Conservation (phyloP, 2,888 invertebrate species). For the Plemyria rubiginata region DNA sequence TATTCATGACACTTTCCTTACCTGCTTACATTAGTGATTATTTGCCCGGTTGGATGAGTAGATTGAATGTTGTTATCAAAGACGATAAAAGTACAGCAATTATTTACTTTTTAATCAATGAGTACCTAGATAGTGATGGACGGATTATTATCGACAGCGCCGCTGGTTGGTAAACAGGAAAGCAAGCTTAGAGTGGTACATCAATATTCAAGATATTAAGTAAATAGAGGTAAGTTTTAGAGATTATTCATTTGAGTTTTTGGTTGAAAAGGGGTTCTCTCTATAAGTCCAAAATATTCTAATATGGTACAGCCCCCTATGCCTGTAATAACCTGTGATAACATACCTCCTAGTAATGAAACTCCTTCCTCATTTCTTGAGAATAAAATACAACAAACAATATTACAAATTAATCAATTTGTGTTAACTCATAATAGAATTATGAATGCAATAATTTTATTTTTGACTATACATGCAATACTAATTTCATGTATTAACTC, state of each 20-base stretch:
- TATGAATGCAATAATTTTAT: no score
- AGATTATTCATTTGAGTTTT: neutral
- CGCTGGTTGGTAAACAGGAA: constrained; percentile 50
- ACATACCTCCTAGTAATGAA: no score
- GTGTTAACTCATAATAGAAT: no score
- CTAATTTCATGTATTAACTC: no score
- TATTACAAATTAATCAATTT: no score
- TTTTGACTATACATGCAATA: no score
- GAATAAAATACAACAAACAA: no score
- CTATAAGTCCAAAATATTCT: neutral
- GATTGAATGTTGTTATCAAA: constrained; percentile 62
- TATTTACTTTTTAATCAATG: constrained; percentile 62
- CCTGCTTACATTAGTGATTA: neutral
- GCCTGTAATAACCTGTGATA: no score
- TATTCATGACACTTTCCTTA: neutral
- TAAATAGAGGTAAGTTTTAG: constrained; percentile 23
- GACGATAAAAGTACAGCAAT: constrained; percentile 39
- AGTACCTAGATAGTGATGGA: constrained; percentile 49
- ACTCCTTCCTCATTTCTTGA: no score
- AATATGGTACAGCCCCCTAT: no score
- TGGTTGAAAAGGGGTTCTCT: no score
- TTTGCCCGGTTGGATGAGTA: neutral
- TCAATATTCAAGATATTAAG: constrained; percentile 16
- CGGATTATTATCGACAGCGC: constrained; percentile 42
- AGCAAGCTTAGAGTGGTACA: constrained; percentile 39